phyloP scores from a whole-genome alignment of 2,888 invertebrate species.

The Drosophila gaucha region DNA sequence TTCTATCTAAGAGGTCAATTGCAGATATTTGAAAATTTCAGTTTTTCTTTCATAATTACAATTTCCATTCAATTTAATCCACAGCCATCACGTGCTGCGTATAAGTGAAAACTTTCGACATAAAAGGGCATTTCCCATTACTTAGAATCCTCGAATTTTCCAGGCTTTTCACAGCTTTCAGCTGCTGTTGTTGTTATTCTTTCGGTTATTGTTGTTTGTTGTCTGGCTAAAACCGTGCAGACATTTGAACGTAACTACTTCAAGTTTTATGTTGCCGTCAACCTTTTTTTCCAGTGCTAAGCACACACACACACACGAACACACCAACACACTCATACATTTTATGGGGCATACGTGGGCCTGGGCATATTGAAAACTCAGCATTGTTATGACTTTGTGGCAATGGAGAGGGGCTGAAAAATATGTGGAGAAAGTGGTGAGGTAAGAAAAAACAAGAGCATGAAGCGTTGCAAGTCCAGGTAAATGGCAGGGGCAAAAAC shows the following conservation, averaged over 20 bases:
- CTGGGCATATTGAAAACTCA: conserved; percentile 68
- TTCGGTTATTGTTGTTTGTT: conserved; percentile 40
- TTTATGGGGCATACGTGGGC: conserved; percentile 68
- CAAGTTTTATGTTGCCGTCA: conserved; percentile 66
- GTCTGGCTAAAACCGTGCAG: conserved; percentile 55
- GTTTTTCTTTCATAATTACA: conserved; percentile 34
- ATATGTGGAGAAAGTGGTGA: background rate
- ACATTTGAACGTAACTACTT: conserved; percentile 69
- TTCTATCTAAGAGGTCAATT: conserved; percentile 12
- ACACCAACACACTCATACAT: conserved; percentile 23
- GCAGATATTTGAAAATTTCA: conserved; percentile 7
- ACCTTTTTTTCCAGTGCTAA: conserved; percentile 31
- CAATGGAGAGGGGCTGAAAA: conserved; percentile 3
- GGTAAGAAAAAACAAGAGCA: conserved; percentile 17
- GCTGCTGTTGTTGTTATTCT: conserved; percentile 13
- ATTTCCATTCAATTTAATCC: conserved; percentile 38
- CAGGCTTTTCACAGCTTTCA: conserved; percentile 44
- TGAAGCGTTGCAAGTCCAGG: conserved; percentile 40
- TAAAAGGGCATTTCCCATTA: conserved; percentile 37
- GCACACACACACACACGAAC: conserved; percentile 13
- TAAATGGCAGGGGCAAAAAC: conserved; percentile 57
- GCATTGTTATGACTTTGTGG: conserved; percentile 65
- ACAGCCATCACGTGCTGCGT: conserved; percentile 1
- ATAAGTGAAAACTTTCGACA: conserved; percentile 56
- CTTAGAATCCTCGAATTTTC: conserved; percentile 11